Conservation (phyloP, 2,113 vertebrate genomes). For the Coptodon bakossiorum region DNA sequence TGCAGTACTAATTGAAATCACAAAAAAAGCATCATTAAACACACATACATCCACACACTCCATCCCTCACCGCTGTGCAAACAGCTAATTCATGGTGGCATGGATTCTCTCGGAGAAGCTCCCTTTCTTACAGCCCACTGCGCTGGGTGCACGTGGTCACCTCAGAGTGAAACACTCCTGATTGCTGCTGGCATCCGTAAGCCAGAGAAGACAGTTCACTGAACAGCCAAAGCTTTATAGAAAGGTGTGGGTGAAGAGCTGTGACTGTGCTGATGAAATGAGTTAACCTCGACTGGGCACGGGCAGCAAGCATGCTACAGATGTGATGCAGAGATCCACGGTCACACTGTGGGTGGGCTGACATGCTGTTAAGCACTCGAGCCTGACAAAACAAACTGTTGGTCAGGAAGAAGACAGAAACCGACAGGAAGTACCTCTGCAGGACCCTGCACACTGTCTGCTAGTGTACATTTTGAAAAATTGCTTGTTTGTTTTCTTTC, state of each 20-base stretch:
- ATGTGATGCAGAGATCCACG: background rate
- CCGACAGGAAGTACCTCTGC: background rate
- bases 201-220: conserved; percentile 3
- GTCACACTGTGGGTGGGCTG: background rate
- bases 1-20: background rate
- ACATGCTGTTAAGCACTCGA: background rate
- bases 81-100: conserved; percentile 3
- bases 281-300: conserved; percentile 33
- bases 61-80: background rate
- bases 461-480: background rate
- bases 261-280: conserved; percentile 27
- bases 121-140: conserved; percentile 5
- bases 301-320: background rate
- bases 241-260: conserved; percentile 34
- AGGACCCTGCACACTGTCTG: background rate
- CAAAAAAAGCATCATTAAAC: background rate
- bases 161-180: background rate
- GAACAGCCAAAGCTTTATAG: conserved; percentile 12
- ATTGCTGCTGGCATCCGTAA: conserved; percentile 26
- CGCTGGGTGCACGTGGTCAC: background rate
- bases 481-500: background rate
- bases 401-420: background rate
- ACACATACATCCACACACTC: background rate
- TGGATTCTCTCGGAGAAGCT: background rate
- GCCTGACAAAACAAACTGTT: background rate